Percentiles rank a stretch among this genome's conserved stretches.
phyloP scores from a whole-genome alignment of 2,113 vertebrate genomes.

The Rana temporaria region DNA sequence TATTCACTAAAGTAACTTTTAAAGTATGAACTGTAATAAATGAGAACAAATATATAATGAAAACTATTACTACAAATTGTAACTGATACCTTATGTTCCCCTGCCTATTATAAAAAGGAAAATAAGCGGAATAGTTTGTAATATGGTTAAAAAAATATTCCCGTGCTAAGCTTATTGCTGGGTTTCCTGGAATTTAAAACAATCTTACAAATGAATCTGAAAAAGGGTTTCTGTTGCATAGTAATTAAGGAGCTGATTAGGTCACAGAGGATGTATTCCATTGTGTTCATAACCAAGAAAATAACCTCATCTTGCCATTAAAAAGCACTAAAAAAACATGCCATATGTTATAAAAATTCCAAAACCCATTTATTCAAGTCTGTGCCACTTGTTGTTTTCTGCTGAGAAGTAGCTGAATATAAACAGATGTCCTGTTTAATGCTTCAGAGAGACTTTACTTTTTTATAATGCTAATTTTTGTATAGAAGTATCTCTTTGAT shows the following conservation, averaged over 20 bases:
- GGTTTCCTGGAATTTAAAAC: too few species aligned
- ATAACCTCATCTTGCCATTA: neutral
- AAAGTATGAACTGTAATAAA: too few species aligned
- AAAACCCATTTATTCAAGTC: neutral
- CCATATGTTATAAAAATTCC: slow-evolving; percentile 14
- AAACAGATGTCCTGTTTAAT: slow-evolving; percentile 18
- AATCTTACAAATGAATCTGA: neutral
- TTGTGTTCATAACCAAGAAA: neutral
- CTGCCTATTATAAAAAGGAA: too few species aligned
- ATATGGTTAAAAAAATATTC: too few species aligned
- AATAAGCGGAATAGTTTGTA: too few species aligned
- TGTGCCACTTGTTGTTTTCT: slow-evolving; percentile 20
- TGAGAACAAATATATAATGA: too few species aligned
- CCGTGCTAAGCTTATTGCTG: too few species aligned
- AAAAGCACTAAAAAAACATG: neutral
- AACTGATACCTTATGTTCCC: too few species aligned
- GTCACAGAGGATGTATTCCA: neutral
- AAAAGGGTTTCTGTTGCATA: neutral
- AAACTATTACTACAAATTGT: too few species aligned
- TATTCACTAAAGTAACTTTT: too few species aligned
- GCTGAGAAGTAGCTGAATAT: neutral
- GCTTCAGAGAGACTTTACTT: neutral
- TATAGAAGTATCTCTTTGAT: slow-evolving; percentile 5
- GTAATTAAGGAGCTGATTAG: neutral
- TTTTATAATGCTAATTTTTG: slow-evolving; percentile 37